Base-by-base conservation (phyloP, 92 coral and sea anemone species). In the Palythoa grandiflora region DNA sequence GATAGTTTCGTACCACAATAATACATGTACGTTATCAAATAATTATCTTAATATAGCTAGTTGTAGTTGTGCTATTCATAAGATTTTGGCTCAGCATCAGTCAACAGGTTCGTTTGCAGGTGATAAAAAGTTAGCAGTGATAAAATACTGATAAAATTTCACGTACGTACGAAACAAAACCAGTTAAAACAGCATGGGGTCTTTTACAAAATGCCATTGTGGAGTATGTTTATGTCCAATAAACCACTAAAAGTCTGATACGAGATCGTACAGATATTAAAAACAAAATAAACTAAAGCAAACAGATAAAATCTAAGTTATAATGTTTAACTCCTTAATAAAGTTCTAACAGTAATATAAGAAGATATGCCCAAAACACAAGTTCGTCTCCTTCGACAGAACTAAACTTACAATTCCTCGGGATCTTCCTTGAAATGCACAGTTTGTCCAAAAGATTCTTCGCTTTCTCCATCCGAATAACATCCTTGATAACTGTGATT, bases 401-500 rank as follows among this genome's bases (percentile, higher is more conserved):
- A 80, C 68, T 66, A 21, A 44, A 80, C 68, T 66, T 90, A 86
- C 80, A 74, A 80, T 53, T 84, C 85, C 52, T 86, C 91, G 54
- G 88, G 90, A 51, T 86, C 91, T 38, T 89, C 93, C 35, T 94
- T 91, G 74, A 88, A 89, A 83, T 90, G 93, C 54, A 91, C 91
- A 85, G 83, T 81, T 74, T 87, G 92, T 17, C 91, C 90, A 13
- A 87, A 89, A 72, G 92, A 93, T 35, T 86, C 90, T 21, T 94
- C 98, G 38, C 91, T 83, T 61, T 91, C 90, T 19, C 89, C 90
- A 28, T 93, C 94, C 79, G 87, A 94, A 70, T 80, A 93, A 74
- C 87, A 90, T 71, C 90, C 90, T 60, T 95, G 94, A 65, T 93
- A 91, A 85, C 90, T 88, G 40, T 92, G 80, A 77, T 93, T 88